Percentiles rank a stretch among this genome's conserved stretches.
phyloP scores from a whole-genome alignment of 2,888 invertebrate genomes.

The Hypercompe scribonia region DNA sequence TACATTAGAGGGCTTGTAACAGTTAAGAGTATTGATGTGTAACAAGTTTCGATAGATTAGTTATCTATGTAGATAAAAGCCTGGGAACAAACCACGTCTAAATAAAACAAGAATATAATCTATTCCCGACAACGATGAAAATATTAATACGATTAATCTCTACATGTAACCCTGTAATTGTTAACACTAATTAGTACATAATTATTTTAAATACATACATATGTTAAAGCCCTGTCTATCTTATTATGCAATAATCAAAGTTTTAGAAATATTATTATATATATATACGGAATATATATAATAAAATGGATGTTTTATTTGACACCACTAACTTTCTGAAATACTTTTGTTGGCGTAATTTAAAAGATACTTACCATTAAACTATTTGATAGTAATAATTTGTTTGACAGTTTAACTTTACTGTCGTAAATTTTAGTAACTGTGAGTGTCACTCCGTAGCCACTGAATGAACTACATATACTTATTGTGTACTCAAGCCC shows the following conservation, averaged over 20 bases:
- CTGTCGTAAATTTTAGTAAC: no score
- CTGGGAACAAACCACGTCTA: conserved; percentile 18
- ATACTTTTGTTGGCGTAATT: no score
- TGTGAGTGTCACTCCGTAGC: no score
- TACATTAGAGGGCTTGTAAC: conserved; percentile 25
- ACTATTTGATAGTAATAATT: no score
- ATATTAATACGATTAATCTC: background rate
- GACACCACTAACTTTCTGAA: no score
- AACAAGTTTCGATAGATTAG: conserved; percentile 23
- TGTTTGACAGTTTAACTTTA: no score
- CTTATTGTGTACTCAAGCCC: no score
- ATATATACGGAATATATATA: no score
- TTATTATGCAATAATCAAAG: background rate
- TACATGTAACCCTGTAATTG: background rate
- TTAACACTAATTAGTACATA: background rate
- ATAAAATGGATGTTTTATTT: no score
- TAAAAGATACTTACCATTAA: no score
- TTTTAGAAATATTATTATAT: no score
- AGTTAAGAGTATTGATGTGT: conserved; percentile 27
- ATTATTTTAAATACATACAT: background rate
- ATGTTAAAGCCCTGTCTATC: background rate
- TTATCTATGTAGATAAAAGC: conserved; percentile 24
- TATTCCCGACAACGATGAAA: background rate
- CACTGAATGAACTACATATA: no score
- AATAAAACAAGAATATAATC: background rate